Evolutionary conservation across 2,797 vertebrate species (phyloP).

Genomic region (Hoplostethus atlanticus): DNA sequence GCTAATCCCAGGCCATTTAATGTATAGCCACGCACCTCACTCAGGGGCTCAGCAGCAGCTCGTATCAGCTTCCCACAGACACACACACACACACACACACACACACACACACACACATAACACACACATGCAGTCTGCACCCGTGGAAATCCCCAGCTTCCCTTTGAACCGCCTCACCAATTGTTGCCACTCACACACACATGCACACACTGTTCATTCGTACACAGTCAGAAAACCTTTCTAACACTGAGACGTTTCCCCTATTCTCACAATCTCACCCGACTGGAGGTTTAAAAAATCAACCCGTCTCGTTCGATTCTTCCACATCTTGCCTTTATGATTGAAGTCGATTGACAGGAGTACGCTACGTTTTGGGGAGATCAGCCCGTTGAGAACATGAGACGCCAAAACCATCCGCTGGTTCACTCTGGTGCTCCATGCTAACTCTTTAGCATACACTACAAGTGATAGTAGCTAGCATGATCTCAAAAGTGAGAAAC

Average conservation of each 20-base stretch:
- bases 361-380: too few relatives aligned
- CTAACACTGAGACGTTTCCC: background rate
- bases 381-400: too few relatives aligned
- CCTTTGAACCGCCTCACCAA: slow-evolving; percentile 50
- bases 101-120: slow-evolving; percentile 25
- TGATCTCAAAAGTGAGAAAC: too few relatives aligned
- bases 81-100: slow-evolving; percentile 17
- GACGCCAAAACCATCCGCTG: too few relatives aligned
- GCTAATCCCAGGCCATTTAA: slow-evolving; percentile 77
- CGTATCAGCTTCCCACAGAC: slow-evolving; percentile 67
- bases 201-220: slow-evolving; percentile 15
- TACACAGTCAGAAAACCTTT: background rate
- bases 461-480: too few relatives aligned
- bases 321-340: too few relatives aligned
- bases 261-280: too few relatives aligned
- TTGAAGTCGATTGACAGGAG: too few relatives aligned
- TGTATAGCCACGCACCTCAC: slow-evolving; percentile 72
- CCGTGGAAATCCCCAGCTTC: slow-evolving; percentile 45
- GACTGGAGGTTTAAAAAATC: too few relatives aligned
- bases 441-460: too few relatives aligned
- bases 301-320: too few relatives aligned
- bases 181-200: slow-evolving; percentile 18
- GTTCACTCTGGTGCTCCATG: too few relatives aligned
- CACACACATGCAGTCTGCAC: slow-evolving; percentile 27
- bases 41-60: slow-evolving; percentile 58